Base-by-base conservation (phyloP, 2,113 vertebrate species). In the Tupaia chinensis region DNA sequence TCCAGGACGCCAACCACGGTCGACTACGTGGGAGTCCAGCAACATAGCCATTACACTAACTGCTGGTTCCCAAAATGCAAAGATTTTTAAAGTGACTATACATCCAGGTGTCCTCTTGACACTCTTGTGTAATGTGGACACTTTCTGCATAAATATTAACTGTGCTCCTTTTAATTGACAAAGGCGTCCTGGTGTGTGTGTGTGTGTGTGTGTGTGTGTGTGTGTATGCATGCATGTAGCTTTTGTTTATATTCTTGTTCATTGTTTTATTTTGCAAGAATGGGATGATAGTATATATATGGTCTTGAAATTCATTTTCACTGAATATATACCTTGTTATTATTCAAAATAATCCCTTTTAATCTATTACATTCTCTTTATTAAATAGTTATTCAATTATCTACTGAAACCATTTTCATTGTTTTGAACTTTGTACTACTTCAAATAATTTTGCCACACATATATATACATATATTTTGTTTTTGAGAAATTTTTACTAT, bases 321-420 rank as follows among this genome's bases (percentile, higher is more conserved):
- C 12, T 90, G 20, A 89, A 63, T 69, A 73, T 54, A 2, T 76
- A 90, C 25, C 27, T 94, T 77, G 17, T 70, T 88, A 5, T 78
- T 92, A 78, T 68, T 95, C 56, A 91, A 95, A 84, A 68, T 83
- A 77, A 25, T 69, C 7, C 17, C 22, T 79, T 69, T 29, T 34
- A 54, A 89, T 1, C 16, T 95, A 29, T 1, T 68, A n/a, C 32
- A n/a, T 73, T 80, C 1, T 82, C 0, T 77, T 7, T 17, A 74
- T 88, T 86, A 82, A 91, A 93, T 68, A 81, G 13, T 74, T 72
- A 77, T n/a, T 85, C 61, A 74, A 80, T 84, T 14, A 1, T 90
- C 77, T 70, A 53, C 76, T 81, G 81, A 95, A 87, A 54, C 7
- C 7, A 88, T 44, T 32, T 86, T 14, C 15, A 92, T 27, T 73